Base-by-base conservation (phyloP, 30 jellyfish, hydroid and myxozoan species). In the Hydractinia symbiolongicarpus region DNA sequence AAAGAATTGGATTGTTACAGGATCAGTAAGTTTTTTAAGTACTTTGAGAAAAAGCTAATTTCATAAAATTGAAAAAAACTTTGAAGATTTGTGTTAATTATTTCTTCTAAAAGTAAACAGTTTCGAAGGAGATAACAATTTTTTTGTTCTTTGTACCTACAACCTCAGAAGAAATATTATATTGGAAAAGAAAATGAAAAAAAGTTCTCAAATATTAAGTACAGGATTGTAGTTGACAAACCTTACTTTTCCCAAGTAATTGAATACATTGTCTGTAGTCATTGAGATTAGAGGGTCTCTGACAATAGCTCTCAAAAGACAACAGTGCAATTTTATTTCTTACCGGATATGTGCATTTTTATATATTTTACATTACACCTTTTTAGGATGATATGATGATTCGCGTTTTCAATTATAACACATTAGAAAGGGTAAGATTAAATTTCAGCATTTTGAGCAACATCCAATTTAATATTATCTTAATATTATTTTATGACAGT, bases 361-460 rank as follows among this genome's bases (percentile, higher is more conserved):
- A 1, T 30, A 30, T 30, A 30, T 30, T 0, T 30, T 30, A 30
- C 44, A 30, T 30, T 30, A 30, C 1, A 30, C 44, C 62, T 61
- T 72, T 82, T 57, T 53, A 91, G 98, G 99, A 95, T 82, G 99
- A 95, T 54, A 90, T 95, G 99, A 88, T 83, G 96, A 85, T 95
- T 79, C 84, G 96, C 66, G 88, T 95, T 64, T 95, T 88, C 87
- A 95, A 95, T 72, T 95, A 95, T 88, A 89, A 95, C 81, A 95
- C 99, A 5, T 79, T 95, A 17, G 99, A 95, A 70, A 95, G 89
- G 93, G 99, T 95, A 81, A 10, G 88, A 49, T 7, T 67, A 14
- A 5, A 5, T 6, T 2, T 53, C 52, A 5, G 58, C 50, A 9
- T 72, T 15, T 77, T 30, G 44, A 30, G 44, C 44, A 30, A 30